Evolutionary conservation across 53 echinoderm and acorn worm genomes (phyloP), one percentile per base, ranked within the genome.

Genomic region (Apostichopus leukothele): DNA sequence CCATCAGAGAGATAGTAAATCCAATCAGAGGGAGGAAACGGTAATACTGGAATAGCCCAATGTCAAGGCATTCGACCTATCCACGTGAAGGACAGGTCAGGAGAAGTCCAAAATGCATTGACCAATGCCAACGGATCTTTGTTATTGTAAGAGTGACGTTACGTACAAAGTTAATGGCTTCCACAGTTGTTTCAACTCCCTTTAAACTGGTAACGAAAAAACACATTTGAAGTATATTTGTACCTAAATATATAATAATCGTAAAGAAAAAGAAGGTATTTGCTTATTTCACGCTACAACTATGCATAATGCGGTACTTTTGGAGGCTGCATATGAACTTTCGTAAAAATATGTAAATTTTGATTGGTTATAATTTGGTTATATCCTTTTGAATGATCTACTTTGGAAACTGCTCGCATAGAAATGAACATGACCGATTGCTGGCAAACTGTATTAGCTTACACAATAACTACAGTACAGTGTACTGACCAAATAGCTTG

Each of bases 61-160:
- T 81, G 81, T 81, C 81, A 81, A 81, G 81, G 81, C 81, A 81
- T 81, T 81, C 81, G 55, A 81, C 81, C 81, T 81, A 81, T 81
- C 81, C 81, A 55, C 81, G n/a, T 81, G 81, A 81, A 81, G 81
- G 81, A 81, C 55, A 81, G 81, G 81, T 81, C 81, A 81, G 55
- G 54, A 53, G 79, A 79, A 79, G 79, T 79, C 79, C 79, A 79
- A 27, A 79, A 79, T 79, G 79, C 79, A 51, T 51, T 79, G 79
- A 79, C 79, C 79, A 79, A 79, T 79, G 79, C 79, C 79, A 79
- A 79, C 53, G 51, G 79, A 53, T 53, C 79, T 79, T 79, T 79
- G 79, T 79, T 79, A 79, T 79, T 79, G 79, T 79, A 79, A 79
- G 79, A 18, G 51, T 13, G 52, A 39, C 51, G 79, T 79, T 79